phyloP scores from a whole-genome alignment of 2,113 vertebrate species.

The Alectura lathami region DNA sequence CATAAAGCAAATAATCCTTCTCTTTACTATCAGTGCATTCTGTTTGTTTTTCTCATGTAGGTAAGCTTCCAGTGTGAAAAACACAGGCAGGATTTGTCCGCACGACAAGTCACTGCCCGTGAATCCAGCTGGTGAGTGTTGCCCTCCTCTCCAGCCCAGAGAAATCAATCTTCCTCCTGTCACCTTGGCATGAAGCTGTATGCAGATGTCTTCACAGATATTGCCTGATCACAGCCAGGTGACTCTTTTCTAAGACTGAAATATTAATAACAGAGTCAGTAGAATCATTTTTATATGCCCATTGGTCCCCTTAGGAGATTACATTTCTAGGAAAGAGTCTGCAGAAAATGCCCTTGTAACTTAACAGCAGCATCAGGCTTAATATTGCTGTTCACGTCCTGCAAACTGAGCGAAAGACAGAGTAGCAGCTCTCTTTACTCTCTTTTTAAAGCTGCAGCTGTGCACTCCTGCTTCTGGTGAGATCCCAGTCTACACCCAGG shows the following conservation, averaged over 20 bases:
- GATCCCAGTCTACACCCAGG: background rate
- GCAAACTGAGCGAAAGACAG: background rate
- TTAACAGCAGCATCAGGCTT: background rate
- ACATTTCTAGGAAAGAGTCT: background rate
- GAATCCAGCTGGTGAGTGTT: background rate
- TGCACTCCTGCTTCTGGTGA: background rate
- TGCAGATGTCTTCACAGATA: background rate
- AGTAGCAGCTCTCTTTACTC: background rate
- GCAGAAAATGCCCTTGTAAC: background rate
- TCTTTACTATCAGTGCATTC: background rate
- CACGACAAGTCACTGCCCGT: background rate
- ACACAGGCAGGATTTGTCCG: background rate
- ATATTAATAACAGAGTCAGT: conserved; percentile 1
- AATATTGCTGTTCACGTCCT: background rate
- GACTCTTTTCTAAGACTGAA: background rate
- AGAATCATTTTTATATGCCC: background rate
- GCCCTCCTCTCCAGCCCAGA: background rate
- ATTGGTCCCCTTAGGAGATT: background rate
- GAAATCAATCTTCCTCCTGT: accelerated
- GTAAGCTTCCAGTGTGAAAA: background rate
- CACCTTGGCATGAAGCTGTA: background rate
- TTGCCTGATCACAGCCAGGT: conserved; percentile 13
- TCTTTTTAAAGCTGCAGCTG: background rate
- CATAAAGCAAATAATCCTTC: background rate
- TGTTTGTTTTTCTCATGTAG: background rate